Evolutionary conservation across 2,888 invertebrate species (phyloP).

Genomic region (Morinoia aosen): DNA sequence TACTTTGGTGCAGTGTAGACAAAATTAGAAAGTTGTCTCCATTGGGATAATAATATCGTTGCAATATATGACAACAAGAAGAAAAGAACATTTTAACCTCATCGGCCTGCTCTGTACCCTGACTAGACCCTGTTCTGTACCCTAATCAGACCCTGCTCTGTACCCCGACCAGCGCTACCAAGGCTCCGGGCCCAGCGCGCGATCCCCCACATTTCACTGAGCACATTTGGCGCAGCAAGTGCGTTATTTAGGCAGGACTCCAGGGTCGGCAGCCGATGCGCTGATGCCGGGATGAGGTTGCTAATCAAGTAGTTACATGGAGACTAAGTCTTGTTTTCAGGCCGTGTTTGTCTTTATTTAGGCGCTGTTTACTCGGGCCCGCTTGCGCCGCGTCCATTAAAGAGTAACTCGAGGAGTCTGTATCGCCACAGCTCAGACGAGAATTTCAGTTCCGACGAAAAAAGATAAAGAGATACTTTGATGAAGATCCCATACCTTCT

Average conservation of each 20-base stretch:
- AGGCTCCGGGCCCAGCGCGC: neutral
- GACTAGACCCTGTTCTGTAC: no score
- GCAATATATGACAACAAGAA: no score
- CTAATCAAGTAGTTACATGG: constrained; percentile 30
- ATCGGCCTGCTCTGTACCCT: no score
- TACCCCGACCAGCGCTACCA: neutral
- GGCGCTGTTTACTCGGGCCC: neutral
- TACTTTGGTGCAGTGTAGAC: no score
- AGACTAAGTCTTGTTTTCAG: constrained; percentile 15
- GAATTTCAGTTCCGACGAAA: neutral
- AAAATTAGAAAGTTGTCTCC: no score
- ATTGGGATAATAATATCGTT: no score
- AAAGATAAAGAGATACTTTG: neutral
- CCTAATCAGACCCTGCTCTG: no score
- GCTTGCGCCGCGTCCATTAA: constrained; percentile 9
- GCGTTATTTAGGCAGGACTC: neutral
- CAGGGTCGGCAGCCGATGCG: neutral
- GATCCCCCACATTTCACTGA: neutral
- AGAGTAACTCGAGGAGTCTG: constrained; percentile 28
- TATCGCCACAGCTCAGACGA: neutral
- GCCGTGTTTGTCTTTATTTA: constrained; percentile 29
- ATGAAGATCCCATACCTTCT: neutral
- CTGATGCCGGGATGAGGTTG: neutral
- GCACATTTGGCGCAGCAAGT: neutral
- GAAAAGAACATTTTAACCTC: no score